Conservation (phyloP, 2,113 vertebrate species). For the Chitala chitala region DNA sequence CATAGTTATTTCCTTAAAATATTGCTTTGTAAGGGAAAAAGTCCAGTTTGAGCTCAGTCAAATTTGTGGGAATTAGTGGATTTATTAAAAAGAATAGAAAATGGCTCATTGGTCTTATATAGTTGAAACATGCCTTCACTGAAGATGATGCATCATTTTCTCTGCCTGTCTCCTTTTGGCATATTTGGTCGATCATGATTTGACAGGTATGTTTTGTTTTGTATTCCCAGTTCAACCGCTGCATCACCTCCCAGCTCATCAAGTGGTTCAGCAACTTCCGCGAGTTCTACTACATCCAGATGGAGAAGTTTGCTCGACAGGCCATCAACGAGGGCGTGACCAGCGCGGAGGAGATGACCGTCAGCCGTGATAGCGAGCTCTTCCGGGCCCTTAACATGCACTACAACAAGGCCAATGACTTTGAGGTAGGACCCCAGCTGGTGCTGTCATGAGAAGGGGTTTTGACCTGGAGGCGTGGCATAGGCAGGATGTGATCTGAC, state of each 20-base stretch:
- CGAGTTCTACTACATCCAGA: slow-evolving; percentile 99
- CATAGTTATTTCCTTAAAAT: too few species aligned
- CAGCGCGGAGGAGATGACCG: slow-evolving; percentile 81
- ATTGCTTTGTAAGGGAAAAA: too few species aligned
- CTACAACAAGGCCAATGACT: slow-evolving; percentile 99
- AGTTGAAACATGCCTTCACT: too few species aligned
- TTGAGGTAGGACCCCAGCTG: slow-evolving; percentile 86
- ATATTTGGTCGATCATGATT: background rate
- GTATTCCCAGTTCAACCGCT: slow-evolving; percentile 90
- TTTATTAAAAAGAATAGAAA: background rate
- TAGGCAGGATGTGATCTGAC: too few species aligned
- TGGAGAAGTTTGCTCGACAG: slow-evolving; percentile 98
- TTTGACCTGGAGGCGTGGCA: too few species aligned
- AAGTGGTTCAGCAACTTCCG: slow-evolving; percentile 99
- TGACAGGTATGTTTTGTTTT: slow-evolving; percentile 3
- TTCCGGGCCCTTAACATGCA: slow-evolving; percentile 98
- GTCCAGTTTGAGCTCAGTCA: too few species aligned
- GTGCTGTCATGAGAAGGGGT: too few species aligned
- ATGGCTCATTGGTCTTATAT: too few species aligned
- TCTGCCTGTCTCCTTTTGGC: background rate
- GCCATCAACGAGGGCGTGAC: slow-evolving; percentile 93
- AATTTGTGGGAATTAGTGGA: too few species aligned
- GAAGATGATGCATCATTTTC: background rate
- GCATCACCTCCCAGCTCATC: slow-evolving; percentile 99
- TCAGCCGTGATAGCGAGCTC: slow-evolving; percentile 93